Evolutionary conservation across 2,888 invertebrate species (phyloP).

Genomic region (Acronicta psi): DNA sequence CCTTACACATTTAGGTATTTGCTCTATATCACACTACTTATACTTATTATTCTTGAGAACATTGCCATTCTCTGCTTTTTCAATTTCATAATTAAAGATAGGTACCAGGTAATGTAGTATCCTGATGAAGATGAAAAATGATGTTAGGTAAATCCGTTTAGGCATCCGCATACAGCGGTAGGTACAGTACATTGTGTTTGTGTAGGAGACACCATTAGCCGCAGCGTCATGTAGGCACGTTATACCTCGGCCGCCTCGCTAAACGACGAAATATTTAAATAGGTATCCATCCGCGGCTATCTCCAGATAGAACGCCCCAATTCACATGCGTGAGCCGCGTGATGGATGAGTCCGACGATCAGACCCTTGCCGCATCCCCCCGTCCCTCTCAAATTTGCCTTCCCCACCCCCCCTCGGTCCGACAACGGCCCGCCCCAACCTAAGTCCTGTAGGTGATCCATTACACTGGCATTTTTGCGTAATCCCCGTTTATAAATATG

Average conservation of each 20-base stretch:
- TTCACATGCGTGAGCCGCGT: slow-evolving; percentile 88
- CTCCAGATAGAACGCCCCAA: slow-evolving; percentile 88
- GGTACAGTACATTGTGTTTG: slow-evolving; percentile 36
- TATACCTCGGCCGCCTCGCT: slow-evolving; percentile 63
- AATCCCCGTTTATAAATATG: slow-evolving; percentile 89
- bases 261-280: slow-evolving; percentile 88
- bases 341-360: slow-evolving; percentile 88
- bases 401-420: slow-evolving; percentile 72
- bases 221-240: slow-evolving; percentile 57
- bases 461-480: slow-evolving; percentile 88
- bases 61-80: too few species aligned
- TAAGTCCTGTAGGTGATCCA: slow-evolving; percentile 88
- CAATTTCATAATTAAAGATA: too few species aligned
- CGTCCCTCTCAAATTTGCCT: slow-evolving; percentile 82
- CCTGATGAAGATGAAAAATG: neutral
- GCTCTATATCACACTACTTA: too few species aligned
- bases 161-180: slow-evolving; percentile 2
- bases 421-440: slow-evolving; percentile 72
- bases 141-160: neutral
- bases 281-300: slow-evolving; percentile 85
- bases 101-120: too few species aligned
- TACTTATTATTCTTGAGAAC: too few species aligned
- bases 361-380: slow-evolving; percentile 85
- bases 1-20: too few species aligned
- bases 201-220: slow-evolving; percentile 65